phyloP scores from a whole-genome alignment of 2,113 vertebrate genomes.

The Propithecus coquereli region DNA sequence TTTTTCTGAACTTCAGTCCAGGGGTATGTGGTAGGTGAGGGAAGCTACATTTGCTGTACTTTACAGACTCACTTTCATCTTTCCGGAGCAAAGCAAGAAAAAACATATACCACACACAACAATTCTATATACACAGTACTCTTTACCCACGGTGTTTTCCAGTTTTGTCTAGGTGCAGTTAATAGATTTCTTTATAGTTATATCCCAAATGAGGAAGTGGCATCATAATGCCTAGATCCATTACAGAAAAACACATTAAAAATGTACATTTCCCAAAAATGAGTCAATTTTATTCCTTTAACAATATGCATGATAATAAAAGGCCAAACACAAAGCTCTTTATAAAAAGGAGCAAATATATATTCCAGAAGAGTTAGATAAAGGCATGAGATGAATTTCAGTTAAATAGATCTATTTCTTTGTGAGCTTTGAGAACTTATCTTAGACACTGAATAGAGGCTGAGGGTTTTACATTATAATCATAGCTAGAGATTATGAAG shows the following conservation, averaged over 20 bases:
- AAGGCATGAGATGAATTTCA: constrained; percentile 56
- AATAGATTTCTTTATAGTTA: background rate
- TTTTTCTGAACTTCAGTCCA: constrained; percentile 26
- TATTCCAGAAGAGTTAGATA: constrained; percentile 28
- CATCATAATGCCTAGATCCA: constrained; percentile 8
- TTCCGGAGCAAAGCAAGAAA: constrained; percentile 45
- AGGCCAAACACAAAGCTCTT: constrained; percentile 51
- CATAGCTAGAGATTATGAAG: constrained; percentile 19
- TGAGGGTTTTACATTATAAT: constrained; percentile 32
- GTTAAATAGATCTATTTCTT: constrained; percentile 34
- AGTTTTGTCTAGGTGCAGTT: background rate
- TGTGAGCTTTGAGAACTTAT: constrained; percentile 38
- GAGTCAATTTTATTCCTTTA: constrained; percentile 49
- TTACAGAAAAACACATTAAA: constrained; percentile 54
- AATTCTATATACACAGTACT: background rate
- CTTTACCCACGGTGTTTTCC: constrained; percentile 25
- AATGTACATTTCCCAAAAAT: constrained; percentile 50
- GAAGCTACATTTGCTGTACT: background rate
- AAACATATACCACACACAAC: background rate
- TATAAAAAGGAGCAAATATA: constrained; percentile 31
- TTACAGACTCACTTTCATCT: constrained; percentile 34
- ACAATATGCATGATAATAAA: background rate
- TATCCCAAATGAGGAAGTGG: background rate
- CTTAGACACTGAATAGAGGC: background rate
- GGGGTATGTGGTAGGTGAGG: background rate